phyloP scores from a whole-genome alignment of 2,113 vertebrate species.

The Mormyrus lacerda region DNA sequence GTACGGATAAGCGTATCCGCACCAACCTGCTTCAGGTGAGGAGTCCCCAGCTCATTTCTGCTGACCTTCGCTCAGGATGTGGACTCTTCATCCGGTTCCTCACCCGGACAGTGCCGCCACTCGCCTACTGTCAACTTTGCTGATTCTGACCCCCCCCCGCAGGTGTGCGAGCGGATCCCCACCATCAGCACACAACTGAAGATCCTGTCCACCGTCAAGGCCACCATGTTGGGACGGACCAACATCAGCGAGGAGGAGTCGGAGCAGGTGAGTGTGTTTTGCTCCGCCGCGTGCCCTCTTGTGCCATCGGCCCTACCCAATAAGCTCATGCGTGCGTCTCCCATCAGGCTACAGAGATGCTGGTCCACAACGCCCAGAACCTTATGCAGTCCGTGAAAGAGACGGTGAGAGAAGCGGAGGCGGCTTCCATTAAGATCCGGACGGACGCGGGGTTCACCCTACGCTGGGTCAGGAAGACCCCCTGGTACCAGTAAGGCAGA shows the following conservation, averaged over 20 bases:
- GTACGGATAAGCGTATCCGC: slow-evolving; percentile 93
- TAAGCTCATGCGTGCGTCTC: neutral
- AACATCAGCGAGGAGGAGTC: slow-evolving; percentile 98
- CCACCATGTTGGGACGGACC: slow-evolving; percentile 95
- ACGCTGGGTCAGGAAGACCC: slow-evolving; percentile 97
- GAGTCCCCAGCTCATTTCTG: neutral
- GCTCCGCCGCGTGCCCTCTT: neutral
- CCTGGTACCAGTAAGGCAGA: slow-evolving; percentile 90
- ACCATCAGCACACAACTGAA: slow-evolving; percentile 98
- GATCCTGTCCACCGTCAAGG: slow-evolving; percentile 97
- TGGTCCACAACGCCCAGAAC: slow-evolving; percentile 98
- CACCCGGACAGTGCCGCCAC: neutral
- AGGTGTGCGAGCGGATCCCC: slow-evolving; percentile 97
- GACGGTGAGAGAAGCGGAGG: slow-evolving; percentile 96
- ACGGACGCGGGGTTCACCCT: slow-evolving; percentile 94
- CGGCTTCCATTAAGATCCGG: slow-evolving; percentile 97
- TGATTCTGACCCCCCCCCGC: slow-evolving; percentile 6
- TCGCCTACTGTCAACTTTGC: neutral
- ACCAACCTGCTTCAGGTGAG: slow-evolving; percentile 84
- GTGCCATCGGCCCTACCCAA: neutral
- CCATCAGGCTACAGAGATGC: slow-evolving; percentile 89
- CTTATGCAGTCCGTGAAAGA: slow-evolving; percentile 99
- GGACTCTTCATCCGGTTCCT: neutral
- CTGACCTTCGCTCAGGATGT: neutral
- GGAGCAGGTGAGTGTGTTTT: slow-evolving; percentile 71